These are phyloP conservation scores for Nannoperca australis DNA, from an alignment of 2,797 vertebrate genomes.

Conservation along the genomic window DNA sequence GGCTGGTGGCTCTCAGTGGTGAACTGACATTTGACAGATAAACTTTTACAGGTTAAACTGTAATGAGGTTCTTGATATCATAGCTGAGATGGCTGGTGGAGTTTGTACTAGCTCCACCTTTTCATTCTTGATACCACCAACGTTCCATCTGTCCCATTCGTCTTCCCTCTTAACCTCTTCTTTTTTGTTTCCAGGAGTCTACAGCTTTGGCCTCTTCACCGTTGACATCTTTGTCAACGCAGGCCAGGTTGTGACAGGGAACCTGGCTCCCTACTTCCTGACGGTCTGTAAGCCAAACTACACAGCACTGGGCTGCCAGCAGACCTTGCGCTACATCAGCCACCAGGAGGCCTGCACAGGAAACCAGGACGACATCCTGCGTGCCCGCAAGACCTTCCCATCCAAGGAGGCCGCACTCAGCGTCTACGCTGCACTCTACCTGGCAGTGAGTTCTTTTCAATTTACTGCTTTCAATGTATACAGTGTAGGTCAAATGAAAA, in stretches of 20 bases:
- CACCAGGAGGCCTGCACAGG: slow-evolving; percentile 95
- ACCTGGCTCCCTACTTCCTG: slow-evolving; percentile 97
- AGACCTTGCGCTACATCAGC: slow-evolving; percentile 95
- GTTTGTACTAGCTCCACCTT: neutral
- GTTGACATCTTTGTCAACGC: slow-evolving; percentile 99
- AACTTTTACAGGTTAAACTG: no score
- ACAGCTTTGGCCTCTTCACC: slow-evolving; percentile 96
- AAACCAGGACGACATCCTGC: slow-evolving; percentile 92
- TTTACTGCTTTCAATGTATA: neutral
- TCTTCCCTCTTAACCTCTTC: neutral
- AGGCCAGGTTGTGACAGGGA: slow-evolving; percentile 97
- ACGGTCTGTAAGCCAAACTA: slow-evolving; percentile 98
- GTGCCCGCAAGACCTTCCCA: slow-evolving; percentile 96
- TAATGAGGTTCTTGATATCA: no score
- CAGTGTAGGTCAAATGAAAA: neutral
- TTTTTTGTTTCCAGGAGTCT: slow-evolving; percentile 89
- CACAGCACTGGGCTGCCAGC: slow-evolving; percentile 95
- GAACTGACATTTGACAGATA: no score
- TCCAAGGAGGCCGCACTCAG: slow-evolving; percentile 99
- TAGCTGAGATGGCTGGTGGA: neutral
- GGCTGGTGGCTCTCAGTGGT: no score
- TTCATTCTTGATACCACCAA: neutral
- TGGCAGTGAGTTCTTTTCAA: slow-evolving; percentile 90
- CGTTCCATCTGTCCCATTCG: neutral
- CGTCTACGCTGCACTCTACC: slow-evolving; percentile 93